phyloP scores from a whole-genome alignment of 2,888 invertebrate genomes.

The Tetragnatha montana region DNA sequence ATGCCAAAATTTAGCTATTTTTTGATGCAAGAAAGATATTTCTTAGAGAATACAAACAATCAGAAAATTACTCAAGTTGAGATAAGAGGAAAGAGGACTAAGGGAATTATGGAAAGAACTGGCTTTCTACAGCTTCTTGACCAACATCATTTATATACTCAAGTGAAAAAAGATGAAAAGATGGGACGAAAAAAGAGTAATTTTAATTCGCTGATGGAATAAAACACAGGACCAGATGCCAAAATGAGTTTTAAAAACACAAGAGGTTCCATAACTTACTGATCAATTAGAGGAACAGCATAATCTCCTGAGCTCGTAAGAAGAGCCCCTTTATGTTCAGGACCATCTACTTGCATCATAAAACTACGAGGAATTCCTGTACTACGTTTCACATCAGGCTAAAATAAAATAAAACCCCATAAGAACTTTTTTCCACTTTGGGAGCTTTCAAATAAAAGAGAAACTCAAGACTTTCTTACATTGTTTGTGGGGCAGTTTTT shows the following conservation, averaged over 20 bases:
- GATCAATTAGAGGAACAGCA: conserved; percentile 91
- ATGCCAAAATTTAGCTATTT: too few relatives aligned
- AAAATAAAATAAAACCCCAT: conserved; percentile 57
- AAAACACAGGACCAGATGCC: neutral
- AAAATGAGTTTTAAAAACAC: neutral
- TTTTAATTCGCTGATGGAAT: too few relatives aligned
- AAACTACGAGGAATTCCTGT: conserved; percentile 98
- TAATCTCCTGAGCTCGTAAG: conserved; percentile 91
- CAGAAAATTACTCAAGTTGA: too few relatives aligned
- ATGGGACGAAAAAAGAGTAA: too few relatives aligned
- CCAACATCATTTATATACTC: too few relatives aligned
- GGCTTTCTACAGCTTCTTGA: too few relatives aligned
- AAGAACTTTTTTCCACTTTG: conserved; percentile 7
- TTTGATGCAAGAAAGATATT: too few relatives aligned
- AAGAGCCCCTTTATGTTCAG: conserved; percentile 91
- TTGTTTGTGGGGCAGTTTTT: conserved; percentile 91
- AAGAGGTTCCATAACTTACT: conserved; percentile 79
- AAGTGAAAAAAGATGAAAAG: too few relatives aligned
- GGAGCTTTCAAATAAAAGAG: conserved; percentile 5
- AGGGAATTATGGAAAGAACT: too few relatives aligned
- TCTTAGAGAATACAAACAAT: too few relatives aligned
- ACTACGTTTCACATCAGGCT: conserved; percentile 89
- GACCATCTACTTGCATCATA: conserved; percentile 93
- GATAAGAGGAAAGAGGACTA: too few relatives aligned
- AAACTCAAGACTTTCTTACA: conserved; percentile 74